Evolutionary conservation across 2,113 vertebrate genomes (phyloP).

Genomic region (Alces alces): DNA sequence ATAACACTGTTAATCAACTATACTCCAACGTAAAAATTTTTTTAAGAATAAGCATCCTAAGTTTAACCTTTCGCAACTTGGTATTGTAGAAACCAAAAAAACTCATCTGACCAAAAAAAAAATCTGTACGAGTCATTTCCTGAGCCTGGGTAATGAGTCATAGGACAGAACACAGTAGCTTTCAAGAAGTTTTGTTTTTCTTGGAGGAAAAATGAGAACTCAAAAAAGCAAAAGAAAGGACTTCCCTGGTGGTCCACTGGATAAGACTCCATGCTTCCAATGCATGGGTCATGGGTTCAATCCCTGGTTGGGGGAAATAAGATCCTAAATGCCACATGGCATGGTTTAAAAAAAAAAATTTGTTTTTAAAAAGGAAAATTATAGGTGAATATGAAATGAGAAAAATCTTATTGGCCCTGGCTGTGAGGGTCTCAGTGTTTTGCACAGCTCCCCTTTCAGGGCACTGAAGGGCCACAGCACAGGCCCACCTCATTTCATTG

Average conservation of each 20-base stretch:
- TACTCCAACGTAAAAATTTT: not conserved
- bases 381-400: not conserved
- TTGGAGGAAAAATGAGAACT: not conserved
- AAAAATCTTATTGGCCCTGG: not conserved
- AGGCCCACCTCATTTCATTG: not conserved
- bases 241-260: not conserved
- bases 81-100: not conserved
- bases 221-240: not conserved
- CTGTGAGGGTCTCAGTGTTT: not conserved
- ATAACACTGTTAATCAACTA: not conserved
- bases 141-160: not conserved
- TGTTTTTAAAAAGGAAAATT: not conserved
- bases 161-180: not conserved
- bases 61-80: not conserved
- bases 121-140: not conserved
- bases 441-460: not conserved
- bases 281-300: not conserved
- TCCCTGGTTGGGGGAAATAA: not conserved
- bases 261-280: not conserved
- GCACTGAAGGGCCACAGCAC: not conserved
- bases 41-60: not conserved
- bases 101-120: not conserved
- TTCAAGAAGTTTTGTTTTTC: not conserved
- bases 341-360: not conserved
- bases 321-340: not conserved